These are phyloP conservation scores for Drosophila quadrilineata DNA, from an alignment of 1,140 invertebrate genomes.

Conservation along the genomic window DNA sequence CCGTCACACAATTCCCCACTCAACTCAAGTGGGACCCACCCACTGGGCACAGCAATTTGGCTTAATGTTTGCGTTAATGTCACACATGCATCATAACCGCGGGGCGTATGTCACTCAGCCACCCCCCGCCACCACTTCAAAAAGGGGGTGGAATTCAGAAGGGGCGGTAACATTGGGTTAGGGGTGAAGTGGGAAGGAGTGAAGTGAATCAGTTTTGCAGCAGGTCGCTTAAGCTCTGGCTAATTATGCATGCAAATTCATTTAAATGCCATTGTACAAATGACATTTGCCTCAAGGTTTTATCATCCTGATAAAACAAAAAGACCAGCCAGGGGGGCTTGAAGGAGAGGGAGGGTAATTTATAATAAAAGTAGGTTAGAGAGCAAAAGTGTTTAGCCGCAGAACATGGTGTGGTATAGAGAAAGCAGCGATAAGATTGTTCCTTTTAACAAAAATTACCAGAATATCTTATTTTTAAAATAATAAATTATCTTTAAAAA, in stretches of 20 bases:
- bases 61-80: conserved; percentile 46
- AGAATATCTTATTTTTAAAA: no score
- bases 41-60: conserved; percentile 46
- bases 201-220: conserved; percentile 9
- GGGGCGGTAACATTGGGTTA: no score
- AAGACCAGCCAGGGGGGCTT: neutral
- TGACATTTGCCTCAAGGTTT: conserved; percentile 52
- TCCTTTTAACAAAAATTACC: no score
- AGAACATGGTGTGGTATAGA: no score
- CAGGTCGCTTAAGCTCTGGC: conserved; percentile 44
- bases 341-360: neutral
- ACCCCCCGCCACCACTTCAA: no score
- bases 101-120: conserved; percentile 11
- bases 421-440: no score
- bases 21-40: no score
- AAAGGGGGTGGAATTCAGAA: neutral
- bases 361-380: no score
- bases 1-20: neutral
- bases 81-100: conserved; percentile 65
- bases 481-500: no score
- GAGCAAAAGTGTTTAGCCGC: no score
- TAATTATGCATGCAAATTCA: conserved; percentile 70
- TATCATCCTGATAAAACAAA: conserved; percentile 32
- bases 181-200: neutral
- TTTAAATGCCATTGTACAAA: conserved; percentile 64